Evolutionary conservation across 1,140 invertebrate species (phyloP).

Genomic region (Papilio polyxenes): DNA sequence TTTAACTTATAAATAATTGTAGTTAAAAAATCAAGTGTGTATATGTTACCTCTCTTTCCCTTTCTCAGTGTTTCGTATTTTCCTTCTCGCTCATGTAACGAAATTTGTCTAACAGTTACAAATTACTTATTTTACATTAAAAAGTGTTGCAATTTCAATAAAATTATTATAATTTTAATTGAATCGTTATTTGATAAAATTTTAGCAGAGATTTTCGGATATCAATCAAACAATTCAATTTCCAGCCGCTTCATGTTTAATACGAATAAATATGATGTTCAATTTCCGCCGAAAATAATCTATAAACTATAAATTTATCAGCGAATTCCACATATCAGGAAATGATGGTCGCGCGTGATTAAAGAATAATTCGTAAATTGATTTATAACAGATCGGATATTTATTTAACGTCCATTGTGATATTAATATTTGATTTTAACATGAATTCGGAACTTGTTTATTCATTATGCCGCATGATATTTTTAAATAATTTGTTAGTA

Average conservation of each 20-base stretch:
- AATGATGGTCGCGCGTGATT: conserved; percentile 2
- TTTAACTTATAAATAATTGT: no score
- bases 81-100: no score
- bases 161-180: no score
- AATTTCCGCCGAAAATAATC: conserved; percentile 15
- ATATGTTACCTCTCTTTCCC: no score
- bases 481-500: neutral
- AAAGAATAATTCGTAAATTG: conserved; percentile 25
- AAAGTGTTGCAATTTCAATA: no score
- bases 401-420: conserved; percentile 5
- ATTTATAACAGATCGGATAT: conserved; percentile 24
- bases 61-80: no score
- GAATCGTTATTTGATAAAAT: neutral
- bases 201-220: neutral
- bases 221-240: conserved; percentile 28
- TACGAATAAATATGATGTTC: conserved; percentile 14
- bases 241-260: conserved; percentile 26
- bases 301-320: conserved; percentile 26
- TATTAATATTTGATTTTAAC: neutral
- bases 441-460: neutral
- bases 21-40: no score
- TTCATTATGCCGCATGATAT: neutral
- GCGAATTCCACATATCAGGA: conserved; percentile 1
- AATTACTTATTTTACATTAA: no score
- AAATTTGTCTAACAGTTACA: no score